Percentiles rank a stretch among this genome's conserved stretches.
Conservation (phyloP, 2,797 vertebrate genomes). For the Bryconaethiops microstoma region DNA sequence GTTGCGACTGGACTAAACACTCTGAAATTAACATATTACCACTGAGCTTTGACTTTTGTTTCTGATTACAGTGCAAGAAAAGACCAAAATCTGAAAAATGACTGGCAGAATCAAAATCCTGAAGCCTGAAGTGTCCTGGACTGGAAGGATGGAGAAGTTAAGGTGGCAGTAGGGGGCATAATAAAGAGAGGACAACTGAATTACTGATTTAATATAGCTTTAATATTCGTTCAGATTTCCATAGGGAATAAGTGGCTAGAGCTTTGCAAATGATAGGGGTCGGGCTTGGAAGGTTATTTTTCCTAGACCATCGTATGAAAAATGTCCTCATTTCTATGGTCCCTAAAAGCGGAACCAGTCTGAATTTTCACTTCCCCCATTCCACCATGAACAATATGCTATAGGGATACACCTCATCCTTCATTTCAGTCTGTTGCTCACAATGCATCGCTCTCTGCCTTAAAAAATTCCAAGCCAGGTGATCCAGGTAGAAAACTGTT, state of each 20-base stretch:
- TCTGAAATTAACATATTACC: no score
- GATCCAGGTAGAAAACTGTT: not conserved
- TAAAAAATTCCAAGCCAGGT: not conserved
- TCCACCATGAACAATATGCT: constrained; percentile 12
- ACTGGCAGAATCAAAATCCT: no score
- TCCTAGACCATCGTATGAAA: constrained; percentile 8
- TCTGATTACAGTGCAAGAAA: no score
- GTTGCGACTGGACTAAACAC: no score
- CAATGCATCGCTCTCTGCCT: not conserved
- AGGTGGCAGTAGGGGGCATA: no score
- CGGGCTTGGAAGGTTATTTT: not conserved
- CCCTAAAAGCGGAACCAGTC: constrained; percentile 32
- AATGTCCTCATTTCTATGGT: constrained; percentile 26
- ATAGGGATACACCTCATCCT: constrained; percentile 11
- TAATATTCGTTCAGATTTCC: no score
- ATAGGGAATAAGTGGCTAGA: not conserved
- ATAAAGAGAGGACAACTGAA: no score
- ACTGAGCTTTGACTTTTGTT: no score
- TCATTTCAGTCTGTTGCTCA: not conserved
- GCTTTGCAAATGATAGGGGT: not conserved
- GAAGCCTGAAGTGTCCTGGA: no score
- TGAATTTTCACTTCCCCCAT: constrained; percentile 2
- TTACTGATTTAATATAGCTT: no score
- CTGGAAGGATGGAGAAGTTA: no score
- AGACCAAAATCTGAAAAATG: no score